A percentile compares a stretch with the other conserved stretches of the same genome.
Evolutionary conservation across 53 echinoderm and acorn worm species (phyloP).

Genomic region (Luidia sarsii): DNA sequence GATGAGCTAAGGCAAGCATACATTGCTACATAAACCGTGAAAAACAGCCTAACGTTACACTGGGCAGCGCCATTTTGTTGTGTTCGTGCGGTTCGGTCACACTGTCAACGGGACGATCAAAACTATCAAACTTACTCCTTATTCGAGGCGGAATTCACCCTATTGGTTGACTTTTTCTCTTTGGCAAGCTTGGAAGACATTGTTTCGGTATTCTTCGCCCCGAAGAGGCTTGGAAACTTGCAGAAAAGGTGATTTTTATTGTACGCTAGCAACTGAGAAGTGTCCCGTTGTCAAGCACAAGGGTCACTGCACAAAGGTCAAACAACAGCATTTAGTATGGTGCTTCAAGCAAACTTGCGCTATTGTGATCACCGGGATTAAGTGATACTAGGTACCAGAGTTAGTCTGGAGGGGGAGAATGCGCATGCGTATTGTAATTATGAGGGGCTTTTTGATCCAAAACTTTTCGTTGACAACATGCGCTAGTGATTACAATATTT

Average conservation of each 20-base stretch:
- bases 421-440: constrained; percentile 47
- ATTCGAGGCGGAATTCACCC: constrained; percentile 93
- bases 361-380: no score
- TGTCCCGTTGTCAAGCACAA: constrained; percentile 57
- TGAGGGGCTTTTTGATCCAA: no score
- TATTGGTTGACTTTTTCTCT: constrained; percentile 94
- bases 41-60: no score
- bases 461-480: not conserved
- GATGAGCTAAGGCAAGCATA: no score
- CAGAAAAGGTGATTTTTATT: constrained; percentile 1
- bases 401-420: not conserved
- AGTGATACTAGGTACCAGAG: constrained; percentile 6
- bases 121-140: constrained; percentile 85
- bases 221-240: constrained; percentile 15
- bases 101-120: constrained; percentile 14
- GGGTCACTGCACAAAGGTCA: constrained; percentile 56
- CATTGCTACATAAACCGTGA: no score
- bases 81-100: constrained; percentile 4
- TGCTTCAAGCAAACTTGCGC: no score
- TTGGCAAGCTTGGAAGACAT: constrained; percentile 98
- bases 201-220: constrained; percentile 13
- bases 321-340: no score
- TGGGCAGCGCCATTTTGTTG: no score
- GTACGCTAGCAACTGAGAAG: constrained; percentile 26
- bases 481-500: not conserved